Evolutionary conservation across 2,888 invertebrate genomes (phyloP), one percentile per base, ranked within the genome.

Genomic region (Dryobota labecula): DNA sequence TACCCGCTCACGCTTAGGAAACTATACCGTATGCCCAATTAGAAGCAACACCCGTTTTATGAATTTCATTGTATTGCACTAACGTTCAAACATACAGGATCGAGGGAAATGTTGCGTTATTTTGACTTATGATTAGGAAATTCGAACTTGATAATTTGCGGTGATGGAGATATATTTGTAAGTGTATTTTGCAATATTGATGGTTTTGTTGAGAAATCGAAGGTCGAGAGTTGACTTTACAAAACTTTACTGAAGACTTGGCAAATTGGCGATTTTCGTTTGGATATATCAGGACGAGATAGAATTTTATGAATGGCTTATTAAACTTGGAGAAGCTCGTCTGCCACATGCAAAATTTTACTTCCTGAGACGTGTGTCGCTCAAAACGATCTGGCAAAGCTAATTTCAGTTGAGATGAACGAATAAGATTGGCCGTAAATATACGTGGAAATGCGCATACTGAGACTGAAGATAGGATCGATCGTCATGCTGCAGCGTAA

Each of bases 1-100:
- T 47, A 27, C 33, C 54, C 60, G 58, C 81, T 81, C 85, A 72
- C 78, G 84, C 83, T 84, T 83, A 72, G 80, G 87, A 84, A 88
- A 85, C 79, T 62, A 18, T 78, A 77, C 80, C 78, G 82, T 86
- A 65, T 47, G 61, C 36, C 49, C 81, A 83, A 76, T 76, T 83
- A 80, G 77, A 69, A 61, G 58, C 24, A 56, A 53, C 51, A 20
- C 27, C 54, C 69, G 61, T 53, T 71, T 70, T 66, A 74, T 72
- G 64, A 72, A 57, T 53, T 49, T 65, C 75, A 64, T 64, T 78
- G 54, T 83, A 68, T 79, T 79, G 64, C 74, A 68, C 41, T 74
- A 79, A 69, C 64, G 27, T 76, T 43, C 38, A 49, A 66, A 78
- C 36, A 51, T 11, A 58, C 62, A 47, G 51, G 51, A 62, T 60